These are phyloP conservation scores for Halocynthia aurantium DNA, from an alignment of 23 tunicate genomes.

Conservation along the genomic window DNA sequence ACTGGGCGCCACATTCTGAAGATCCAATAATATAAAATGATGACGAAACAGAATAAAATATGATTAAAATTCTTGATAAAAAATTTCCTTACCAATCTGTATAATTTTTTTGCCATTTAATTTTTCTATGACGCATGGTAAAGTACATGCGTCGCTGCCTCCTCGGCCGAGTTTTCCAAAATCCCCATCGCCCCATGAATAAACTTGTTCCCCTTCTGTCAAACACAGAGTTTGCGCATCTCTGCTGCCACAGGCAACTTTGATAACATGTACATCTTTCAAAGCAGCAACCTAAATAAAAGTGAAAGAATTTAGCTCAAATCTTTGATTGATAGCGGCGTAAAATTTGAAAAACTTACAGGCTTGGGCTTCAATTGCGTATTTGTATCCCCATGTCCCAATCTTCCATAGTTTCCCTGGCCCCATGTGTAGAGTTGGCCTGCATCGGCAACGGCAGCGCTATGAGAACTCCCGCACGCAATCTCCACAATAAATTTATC, in stretches of 20 bases:
- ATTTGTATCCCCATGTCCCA: slow-evolving; percentile 81
- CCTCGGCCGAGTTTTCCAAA: slow-evolving; percentile 85
- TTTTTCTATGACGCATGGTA: slow-evolving; percentile 56
- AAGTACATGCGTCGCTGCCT: slow-evolving; percentile 72
- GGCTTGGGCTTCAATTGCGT: slow-evolving; percentile 74
- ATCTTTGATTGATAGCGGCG: background rate
- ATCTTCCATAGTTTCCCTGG: slow-evolving; percentile 72
- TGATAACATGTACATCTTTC: slow-evolving; percentile 30
- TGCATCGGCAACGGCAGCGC: slow-evolving; percentile 63
- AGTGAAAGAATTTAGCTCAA: background rate
- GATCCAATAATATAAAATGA: background rate
- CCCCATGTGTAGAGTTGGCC: slow-evolving; percentile 90
- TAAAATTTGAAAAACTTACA: slow-evolving; percentile 12
- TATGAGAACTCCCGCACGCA: slow-evolving; percentile 75
- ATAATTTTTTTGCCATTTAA: slow-evolving; percentile 55
- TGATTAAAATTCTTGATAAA: background rate
- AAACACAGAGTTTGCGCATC: slow-evolving; percentile 81
- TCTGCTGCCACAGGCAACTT: slow-evolving; percentile 81
- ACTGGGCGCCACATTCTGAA: slow-evolving; percentile 90
- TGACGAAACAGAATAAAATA: background rate
- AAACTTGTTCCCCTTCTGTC: slow-evolving; percentile 41
- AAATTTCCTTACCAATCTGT: slow-evolving; percentile 39
- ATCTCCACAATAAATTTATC: slow-evolving; percentile 43
- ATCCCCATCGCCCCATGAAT: slow-evolving; percentile 96
- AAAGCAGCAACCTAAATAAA: slow-evolving; percentile 50